A percentile compares a stretch with the other conserved stretches of the same genome.
Conservation (phyloP, 2,888 invertebrate genomes). For the Macrosiphum euphorbiae region DNA sequence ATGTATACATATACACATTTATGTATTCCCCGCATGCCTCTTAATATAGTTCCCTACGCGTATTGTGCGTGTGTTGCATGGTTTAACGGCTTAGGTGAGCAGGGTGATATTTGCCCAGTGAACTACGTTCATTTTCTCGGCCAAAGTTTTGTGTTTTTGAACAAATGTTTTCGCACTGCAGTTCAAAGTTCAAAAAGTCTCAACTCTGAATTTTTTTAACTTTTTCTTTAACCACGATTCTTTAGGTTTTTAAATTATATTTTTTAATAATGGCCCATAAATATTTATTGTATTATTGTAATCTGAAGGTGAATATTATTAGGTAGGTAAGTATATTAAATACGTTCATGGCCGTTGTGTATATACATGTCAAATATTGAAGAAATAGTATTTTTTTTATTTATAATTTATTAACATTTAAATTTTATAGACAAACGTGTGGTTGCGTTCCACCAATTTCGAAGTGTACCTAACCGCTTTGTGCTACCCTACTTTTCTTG, state of each 20-base stretch:
- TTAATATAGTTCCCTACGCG: neutral
- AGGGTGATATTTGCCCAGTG: neutral
- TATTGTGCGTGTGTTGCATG: constrained; percentile 3
- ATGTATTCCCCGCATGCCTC: neutral
- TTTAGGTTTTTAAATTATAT: neutral
- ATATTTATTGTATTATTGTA: neutral
- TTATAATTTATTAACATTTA: neutral
- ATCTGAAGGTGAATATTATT: neutral
- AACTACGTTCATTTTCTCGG: neutral
- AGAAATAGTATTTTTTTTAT: neutral
- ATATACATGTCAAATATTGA: neutral
- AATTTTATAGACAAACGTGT: neutral
- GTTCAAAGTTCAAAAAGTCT: neutral
- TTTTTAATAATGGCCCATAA: neutral
- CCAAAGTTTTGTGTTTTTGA: neutral
- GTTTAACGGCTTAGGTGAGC: neutral
- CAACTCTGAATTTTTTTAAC: neutral
- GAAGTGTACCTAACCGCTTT: neutral
- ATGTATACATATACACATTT: neutral
- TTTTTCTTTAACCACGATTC: neutral
- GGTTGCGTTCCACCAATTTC: neutral
- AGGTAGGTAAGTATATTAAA: neutral
- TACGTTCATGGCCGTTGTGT: neutral
- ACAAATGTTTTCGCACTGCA: neutral
- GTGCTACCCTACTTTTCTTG: neutral